Evolutionary conservation across 2,113 vertebrate species (phyloP), one percentile per base, ranked within the genome.

Genomic region (Connochaetes taurinus): DNA sequence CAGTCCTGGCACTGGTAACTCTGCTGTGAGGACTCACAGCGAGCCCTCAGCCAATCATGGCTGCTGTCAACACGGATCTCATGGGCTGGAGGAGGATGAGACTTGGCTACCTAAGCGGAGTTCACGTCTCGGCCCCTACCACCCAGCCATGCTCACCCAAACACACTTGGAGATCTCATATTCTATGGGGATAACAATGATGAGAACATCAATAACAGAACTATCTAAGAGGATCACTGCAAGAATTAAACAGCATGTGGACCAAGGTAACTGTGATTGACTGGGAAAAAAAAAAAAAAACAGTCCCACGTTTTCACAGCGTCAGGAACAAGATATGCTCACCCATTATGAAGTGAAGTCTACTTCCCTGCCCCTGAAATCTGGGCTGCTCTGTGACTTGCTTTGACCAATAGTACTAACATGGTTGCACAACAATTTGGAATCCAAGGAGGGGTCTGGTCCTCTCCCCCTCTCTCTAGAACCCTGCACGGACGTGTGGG

Each of bases 121-220:
- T 12, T 57, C 25, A 3, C 2, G 0, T n/a, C 52, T 21, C 1
- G 17, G 64, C 25, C 50, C n/a, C 25, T n/a, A 52, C 29, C 16
- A 45, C 33, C 43, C 31, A 76, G 11, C 40, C 23, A 9, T 1
- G 33, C 9, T 64, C 60, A 16, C 43, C 36, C 47, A 5, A 50
- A 36, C 16, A 33, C 8, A 7, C 14, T 9, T n/a, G 7, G 95
- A 62, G 45, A n/a, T n/a, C 80, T 27, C 47, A 29, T 2, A 6
- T 5, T 5, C 5, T 15, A 1, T 2, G 7, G 10, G 78, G 23
- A 4, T 7, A 2, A 55, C 2, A 27, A n/a, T 2, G 16, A 33
- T 14, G 6, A 27, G 1, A 17, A 1, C 87, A 64, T 43, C n/a
- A 40, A 2, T 25, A 19, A 27, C 0, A 1, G 0, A 29, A 43